Conservation (phyloP, 2,888 invertebrate genomes). For the Polyploca ridens region DNA sequence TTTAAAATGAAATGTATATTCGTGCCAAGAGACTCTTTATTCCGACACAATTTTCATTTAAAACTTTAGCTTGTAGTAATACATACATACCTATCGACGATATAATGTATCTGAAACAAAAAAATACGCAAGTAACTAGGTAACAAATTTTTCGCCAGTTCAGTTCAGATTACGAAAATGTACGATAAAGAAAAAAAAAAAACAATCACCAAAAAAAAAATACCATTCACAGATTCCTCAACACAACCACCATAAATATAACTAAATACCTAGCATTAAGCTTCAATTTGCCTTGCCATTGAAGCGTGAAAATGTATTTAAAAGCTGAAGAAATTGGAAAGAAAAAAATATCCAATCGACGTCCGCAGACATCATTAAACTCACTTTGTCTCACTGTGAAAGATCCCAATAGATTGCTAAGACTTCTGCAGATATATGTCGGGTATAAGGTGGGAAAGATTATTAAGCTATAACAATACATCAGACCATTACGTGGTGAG, state of each 20-base stretch:
- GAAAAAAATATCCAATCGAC: slow-evolving; percentile 44
- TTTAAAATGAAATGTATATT: slow-evolving; percentile 32
- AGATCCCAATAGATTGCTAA: slow-evolving; percentile 28
- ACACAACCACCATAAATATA: not conserved
- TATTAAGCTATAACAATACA: slow-evolving; percentile 74
- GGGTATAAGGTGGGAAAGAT: slow-evolving; percentile 51
- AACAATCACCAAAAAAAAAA: not conserved
- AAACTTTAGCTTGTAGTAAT: slow-evolving; percentile 19
- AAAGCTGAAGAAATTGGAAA: slow-evolving; percentile 50
- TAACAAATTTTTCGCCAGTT: too few relatives aligned
- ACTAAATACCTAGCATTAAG: slow-evolving; percentile 29
- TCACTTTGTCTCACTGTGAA: slow-evolving; percentile 41
- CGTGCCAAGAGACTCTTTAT: slow-evolving; percentile 34
- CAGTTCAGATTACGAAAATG: too few relatives aligned
- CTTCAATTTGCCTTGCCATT: slow-evolving; percentile 42
- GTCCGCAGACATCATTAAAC: slow-evolving; percentile 46
- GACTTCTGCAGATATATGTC: slow-evolving; percentile 17
- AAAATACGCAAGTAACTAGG: too few relatives aligned
- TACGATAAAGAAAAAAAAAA: too few relatives aligned
- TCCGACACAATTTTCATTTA: slow-evolving; percentile 30
- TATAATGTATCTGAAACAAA: too few relatives aligned
- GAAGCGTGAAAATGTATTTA: slow-evolving; percentile 51
- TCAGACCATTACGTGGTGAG: slow-evolving; percentile 70
- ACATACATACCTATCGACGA: not conserved
- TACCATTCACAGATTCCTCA: not conserved